phyloP scores from a whole-genome alignment of 2,113 vertebrate species.

The Boleophthalmus pectinirostris region DNA sequence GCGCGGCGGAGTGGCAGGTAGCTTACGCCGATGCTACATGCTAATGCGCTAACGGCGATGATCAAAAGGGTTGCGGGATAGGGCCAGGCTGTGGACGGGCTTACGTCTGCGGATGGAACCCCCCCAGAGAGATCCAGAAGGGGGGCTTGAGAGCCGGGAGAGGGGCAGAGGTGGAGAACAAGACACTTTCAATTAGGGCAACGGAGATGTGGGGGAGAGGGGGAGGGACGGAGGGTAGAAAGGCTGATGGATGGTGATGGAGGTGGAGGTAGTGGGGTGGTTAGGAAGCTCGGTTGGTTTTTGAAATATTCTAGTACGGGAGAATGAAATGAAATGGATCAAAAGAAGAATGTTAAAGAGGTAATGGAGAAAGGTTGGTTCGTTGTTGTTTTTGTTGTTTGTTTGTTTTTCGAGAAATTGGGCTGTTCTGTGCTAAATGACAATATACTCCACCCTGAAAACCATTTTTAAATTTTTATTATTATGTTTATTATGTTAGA shows the following conservation, averaged over 20 bases:
- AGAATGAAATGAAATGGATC: neutral
- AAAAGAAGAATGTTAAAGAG: neutral
- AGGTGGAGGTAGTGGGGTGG: neutral
- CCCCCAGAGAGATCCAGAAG: constrained; percentile 35
- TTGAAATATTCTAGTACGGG: neutral
- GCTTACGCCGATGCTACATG: constrained; percentile 43
- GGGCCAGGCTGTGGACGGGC: constrained; percentile 43
- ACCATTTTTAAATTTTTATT: no score
- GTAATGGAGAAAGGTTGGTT: neutral
- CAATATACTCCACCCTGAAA: no score
- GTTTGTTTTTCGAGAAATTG: no score
- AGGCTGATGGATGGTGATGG: neutral
- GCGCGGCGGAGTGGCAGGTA: constrained; percentile 51
- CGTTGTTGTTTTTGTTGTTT: no score
- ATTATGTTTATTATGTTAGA: no score
- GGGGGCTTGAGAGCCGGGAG: constrained; percentile 23
- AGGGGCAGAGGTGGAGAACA: constrained; percentile 18
- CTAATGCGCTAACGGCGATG: constrained; percentile 50
- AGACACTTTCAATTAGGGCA: constrained; percentile 10
- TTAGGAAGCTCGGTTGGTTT: neutral
- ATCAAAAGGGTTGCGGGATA: constrained; percentile 62
- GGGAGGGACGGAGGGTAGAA: neutral
- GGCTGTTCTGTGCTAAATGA: no score
- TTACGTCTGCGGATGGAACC: constrained; percentile 26
- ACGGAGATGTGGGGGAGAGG: neutral